phyloP scores from a whole-genome alignment of 2,113 vertebrate genomes.

The Lates calcarifer region DNA sequence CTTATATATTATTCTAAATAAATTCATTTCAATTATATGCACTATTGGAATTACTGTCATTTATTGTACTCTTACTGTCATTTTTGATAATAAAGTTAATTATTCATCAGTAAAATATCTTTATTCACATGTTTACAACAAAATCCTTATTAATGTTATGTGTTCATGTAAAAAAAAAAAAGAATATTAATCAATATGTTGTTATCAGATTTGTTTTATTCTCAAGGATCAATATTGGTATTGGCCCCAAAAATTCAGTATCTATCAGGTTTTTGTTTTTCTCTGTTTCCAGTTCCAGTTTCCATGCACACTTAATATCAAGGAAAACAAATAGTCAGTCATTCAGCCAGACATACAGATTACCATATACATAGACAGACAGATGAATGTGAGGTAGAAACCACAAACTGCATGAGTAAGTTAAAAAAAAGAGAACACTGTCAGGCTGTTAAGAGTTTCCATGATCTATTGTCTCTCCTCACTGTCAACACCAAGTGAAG shows the following conservation, averaged over 20 bases:
- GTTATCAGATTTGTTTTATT: background rate
- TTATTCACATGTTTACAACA: background rate
- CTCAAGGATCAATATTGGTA: background rate
- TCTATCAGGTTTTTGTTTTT: background rate
- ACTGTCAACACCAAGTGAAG: conserved; percentile 30
- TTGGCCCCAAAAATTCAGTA: background rate
- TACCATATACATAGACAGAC: conserved; percentile 1
- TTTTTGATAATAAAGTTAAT: background rate
- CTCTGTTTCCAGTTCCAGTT: too few relatives aligned
- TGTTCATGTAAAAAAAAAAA: background rate
- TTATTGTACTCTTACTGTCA: background rate
- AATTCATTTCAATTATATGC: too few relatives aligned
- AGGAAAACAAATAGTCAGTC: conserved; percentile 2
- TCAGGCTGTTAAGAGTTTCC: conserved; percentile 52
- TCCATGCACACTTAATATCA: background rate
- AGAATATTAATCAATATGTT: background rate
- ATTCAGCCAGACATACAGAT: conserved; percentile 8
- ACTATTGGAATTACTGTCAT: background rate
- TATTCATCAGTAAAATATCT: background rate
- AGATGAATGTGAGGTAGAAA: conserved; percentile 22
- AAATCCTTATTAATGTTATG: background rate
- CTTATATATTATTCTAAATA: too few relatives aligned
- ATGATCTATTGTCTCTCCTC: conserved; percentile 38
- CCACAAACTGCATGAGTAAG: conserved; percentile 8
- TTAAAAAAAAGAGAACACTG: background rate